Evolutionary conservation across 1,140 invertebrate species (phyloP).

Genomic region (Drosophila teissieri): DNA sequence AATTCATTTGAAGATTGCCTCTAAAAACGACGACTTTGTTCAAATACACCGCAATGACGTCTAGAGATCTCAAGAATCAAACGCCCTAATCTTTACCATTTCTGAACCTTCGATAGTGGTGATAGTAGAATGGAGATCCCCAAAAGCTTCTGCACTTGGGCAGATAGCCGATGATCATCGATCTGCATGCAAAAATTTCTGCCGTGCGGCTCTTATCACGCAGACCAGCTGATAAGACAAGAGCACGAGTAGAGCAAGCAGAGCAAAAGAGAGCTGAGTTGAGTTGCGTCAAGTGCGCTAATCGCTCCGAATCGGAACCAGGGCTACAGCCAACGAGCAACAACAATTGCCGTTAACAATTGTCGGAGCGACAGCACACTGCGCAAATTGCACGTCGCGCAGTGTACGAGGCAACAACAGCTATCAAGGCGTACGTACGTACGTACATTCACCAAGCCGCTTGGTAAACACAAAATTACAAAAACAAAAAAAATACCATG

Average conservation of each 20-base stretch:
- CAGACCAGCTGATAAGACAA: constrained; percentile 66
- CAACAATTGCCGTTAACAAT: constrained; percentile 79
- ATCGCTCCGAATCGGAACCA: constrained; percentile 56
- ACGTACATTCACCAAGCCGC: constrained; percentile 46
- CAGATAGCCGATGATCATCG: constrained; percentile 41
- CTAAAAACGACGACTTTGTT: too few relatives aligned
- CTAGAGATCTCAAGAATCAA: too few relatives aligned
- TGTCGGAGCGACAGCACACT: constrained; percentile 66
- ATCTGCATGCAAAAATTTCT: constrained; percentile 26
- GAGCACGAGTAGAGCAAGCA: constrained; percentile 2
- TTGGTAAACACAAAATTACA: constrained; percentile 64
- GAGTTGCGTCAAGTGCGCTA: constrained; percentile 66
- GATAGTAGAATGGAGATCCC: constrained; percentile 5
- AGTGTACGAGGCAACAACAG: constrained; percentile 60
- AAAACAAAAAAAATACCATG: constrained; percentile 52
- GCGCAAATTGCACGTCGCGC: constrained; percentile 77
- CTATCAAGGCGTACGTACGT: constrained; percentile 61
- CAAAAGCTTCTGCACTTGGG: constrained; percentile 22
- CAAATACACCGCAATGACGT: too few relatives aligned
- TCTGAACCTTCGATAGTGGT: too few relatives aligned
- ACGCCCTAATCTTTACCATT: neutral
- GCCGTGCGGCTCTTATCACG: constrained; percentile 54
- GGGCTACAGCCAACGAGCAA: constrained; percentile 47
- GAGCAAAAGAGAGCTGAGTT: neutral
- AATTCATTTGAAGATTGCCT: too few relatives aligned